Conservation (phyloP, 2,797 vertebrate genomes). For the Tapera naevia region DNA sequence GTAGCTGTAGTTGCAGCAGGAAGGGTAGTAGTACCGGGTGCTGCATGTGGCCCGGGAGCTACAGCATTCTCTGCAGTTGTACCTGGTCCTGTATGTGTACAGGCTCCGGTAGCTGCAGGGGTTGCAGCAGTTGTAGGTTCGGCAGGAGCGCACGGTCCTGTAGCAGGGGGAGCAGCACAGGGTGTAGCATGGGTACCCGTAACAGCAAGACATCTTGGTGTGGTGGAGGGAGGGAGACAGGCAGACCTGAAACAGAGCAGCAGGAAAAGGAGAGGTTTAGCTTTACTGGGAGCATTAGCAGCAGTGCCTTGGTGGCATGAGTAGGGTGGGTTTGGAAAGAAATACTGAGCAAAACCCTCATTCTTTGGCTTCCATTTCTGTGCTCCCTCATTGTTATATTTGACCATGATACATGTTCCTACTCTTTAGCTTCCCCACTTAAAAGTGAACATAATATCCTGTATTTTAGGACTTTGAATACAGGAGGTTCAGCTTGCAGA, state of each 20-base stretch:
- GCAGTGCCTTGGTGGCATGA: background rate
- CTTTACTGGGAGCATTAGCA: background rate
- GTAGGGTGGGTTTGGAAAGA: background rate
- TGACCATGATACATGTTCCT: background rate
- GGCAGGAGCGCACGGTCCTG: background rate
- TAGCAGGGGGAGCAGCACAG: background rate
- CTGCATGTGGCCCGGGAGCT: background rate
- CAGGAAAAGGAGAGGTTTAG: background rate
- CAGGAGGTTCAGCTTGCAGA: background rate
- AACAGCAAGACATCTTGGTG: constrained; percentile 35
- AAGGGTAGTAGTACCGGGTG: background rate
- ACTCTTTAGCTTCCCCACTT: background rate
- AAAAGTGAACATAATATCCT: background rate
- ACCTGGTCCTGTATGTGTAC: background rate
- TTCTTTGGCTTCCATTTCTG: background rate
- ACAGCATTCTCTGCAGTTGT: background rate
- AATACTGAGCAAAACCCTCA: background rate
- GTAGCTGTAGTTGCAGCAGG: background rate
- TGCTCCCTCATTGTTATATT: background rate
- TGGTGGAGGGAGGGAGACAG: background rate
- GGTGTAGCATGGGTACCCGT: background rate
- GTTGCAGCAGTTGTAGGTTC: background rate
- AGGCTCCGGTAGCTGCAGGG: background rate
- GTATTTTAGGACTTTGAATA: background rate
- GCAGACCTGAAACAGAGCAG: background rate